Percentiles rank a stretch among this genome's conserved stretches.
Conservation (phyloP, 2,888 invertebrate genomes). For the Ormyrus thymus region DNA sequence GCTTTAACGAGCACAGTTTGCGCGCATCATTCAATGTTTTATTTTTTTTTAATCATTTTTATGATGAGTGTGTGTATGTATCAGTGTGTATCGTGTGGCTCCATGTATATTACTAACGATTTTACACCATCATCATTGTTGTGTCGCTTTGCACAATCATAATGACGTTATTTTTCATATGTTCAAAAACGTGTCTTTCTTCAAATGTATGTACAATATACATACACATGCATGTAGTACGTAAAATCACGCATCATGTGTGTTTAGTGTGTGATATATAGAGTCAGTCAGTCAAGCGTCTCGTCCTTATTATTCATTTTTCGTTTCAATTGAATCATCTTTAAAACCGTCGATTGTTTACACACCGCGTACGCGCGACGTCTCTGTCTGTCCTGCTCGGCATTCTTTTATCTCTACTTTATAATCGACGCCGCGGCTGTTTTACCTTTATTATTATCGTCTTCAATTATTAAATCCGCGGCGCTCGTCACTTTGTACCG, state of each 20-base stretch:
- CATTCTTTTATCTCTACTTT: constrained; percentile 9
- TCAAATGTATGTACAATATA: constrained; percentile 41
- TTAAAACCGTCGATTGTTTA: constrained; percentile 27
- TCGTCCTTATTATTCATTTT: constrained; percentile 46
- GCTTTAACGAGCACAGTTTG: constrained; percentile 73
- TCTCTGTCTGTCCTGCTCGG: constrained; percentile 43
- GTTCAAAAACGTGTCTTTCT: constrained; percentile 49
- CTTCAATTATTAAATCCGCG: constrained; percentile 35
- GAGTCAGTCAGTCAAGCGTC: constrained; percentile 58
- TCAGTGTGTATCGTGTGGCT: constrained; percentile 57
- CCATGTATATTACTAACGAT: constrained; percentile 53
- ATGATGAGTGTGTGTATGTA: constrained; percentile 59
- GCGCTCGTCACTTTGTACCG: constrained; percentile 38
- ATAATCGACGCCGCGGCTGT: constrained; percentile 17
- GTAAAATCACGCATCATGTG: constrained; percentile 45
- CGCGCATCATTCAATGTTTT: constrained; percentile 64
- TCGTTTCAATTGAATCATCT: constrained; percentile 26
- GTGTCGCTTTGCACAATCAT: constrained; percentile 47
- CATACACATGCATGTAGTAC: constrained; percentile 49
- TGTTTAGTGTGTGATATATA: constrained; percentile 52
- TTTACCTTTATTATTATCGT: constrained; percentile 33
- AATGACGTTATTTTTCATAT: constrained; percentile 49
- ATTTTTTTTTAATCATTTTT: constrained; percentile 52
- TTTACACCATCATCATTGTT: constrained; percentile 39
- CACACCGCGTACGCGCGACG: constrained; percentile 49